phyloP scores from a whole-genome alignment of 1,140 invertebrate species.

The Drosophila insularis region DNA sequence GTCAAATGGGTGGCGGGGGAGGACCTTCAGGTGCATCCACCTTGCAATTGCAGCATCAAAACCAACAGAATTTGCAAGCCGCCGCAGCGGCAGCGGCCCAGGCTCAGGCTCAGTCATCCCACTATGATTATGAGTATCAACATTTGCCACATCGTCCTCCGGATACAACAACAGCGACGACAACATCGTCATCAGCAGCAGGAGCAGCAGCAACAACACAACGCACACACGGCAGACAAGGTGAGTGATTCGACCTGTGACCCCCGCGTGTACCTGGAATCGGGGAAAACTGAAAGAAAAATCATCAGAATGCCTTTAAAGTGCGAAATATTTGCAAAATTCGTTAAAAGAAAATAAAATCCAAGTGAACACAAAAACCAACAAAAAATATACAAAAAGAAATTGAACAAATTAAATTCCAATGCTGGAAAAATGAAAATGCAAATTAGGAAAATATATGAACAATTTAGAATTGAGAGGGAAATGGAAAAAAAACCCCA shows the following conservation, averaged over 20 bases:
- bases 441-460: too few relatives aligned
- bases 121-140: conserved; percentile 77
- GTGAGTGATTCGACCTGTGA: conserved; percentile 44
- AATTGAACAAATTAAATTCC: too few relatives aligned
- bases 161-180: conserved; percentile 39
- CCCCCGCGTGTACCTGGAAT: neutral
- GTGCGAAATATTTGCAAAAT: too few relatives aligned
- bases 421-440: too few relatives aligned
- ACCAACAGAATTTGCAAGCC: conserved; percentile 77
- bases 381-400: too few relatives aligned
- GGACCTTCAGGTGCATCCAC: conserved; percentile 26
- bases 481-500: neutral
- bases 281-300: neutral
- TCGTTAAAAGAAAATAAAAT: too few relatives aligned
- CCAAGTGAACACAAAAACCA: too few relatives aligned
- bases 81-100: conserved; percentile 58
- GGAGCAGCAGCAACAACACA: conserved; percentile 64
- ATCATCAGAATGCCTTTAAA: too few relatives aligned
- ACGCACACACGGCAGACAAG: conserved; percentile 81
- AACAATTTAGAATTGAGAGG: too few relatives aligned
- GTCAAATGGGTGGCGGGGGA: conserved; percentile 25
- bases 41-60: conserved; percentile 73
- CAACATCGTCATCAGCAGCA: conserved; percentile 62
- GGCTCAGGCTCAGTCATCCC: conserved; percentile 59
- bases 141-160: conserved; percentile 76